Evolutionary conservation across 2,888 invertebrate genomes (phyloP).

Genomic region (Rhodophaea formosa): DNA sequence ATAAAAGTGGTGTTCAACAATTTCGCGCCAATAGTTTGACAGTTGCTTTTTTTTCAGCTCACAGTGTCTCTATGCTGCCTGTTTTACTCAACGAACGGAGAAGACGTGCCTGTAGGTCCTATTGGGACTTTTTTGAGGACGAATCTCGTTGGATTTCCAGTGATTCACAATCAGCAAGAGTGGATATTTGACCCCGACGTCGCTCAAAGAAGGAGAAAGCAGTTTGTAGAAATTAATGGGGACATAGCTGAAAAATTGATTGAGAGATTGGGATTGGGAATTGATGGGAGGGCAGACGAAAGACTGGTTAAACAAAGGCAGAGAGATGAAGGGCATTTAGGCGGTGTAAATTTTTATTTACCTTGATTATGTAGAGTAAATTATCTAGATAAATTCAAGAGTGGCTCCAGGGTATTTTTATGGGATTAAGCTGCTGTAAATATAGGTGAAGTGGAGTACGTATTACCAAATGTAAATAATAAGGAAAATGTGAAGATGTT

Average conservation of each 20-base stretch:
- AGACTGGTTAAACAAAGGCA: conserved; percentile 71
- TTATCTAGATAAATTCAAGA: no score
- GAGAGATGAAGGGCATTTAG: conserved; percentile 81
- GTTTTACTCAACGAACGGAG: conserved; percentile 38
- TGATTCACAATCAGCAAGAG: conserved; percentile 77
- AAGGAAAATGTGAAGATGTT: not conserved
- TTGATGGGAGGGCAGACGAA: conserved; percentile 82
- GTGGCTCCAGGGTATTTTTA: no score
- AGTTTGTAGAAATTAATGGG: conserved; percentile 83
- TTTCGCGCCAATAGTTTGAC: no score
- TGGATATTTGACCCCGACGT: conserved; percentile 86
- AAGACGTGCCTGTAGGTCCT: conserved; percentile 44
- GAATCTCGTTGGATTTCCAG: conserved; percentile 83
- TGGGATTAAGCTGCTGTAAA: no score
- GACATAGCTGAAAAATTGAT: conserved; percentile 83
- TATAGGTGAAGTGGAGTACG: no score
- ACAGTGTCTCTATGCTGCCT: conserved; percentile 41
- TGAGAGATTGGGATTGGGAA: conserved; percentile 83
- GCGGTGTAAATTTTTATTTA: conserved; percentile 66
- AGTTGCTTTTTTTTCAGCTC: conserved; percentile 44
- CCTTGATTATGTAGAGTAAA: conserved; percentile 36
- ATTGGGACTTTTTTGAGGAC: conserved; percentile 57
- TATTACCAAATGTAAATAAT: not conserved
- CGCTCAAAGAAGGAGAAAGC: conserved; percentile 78
- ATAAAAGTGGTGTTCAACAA: no score